A percentile compares a stretch with the other conserved stretches of the same genome.
These are phyloP conservation scores for Antheraea yamamai DNA, from an alignment of 2,888 invertebrate species.

Conservation along the genomic window DNA sequence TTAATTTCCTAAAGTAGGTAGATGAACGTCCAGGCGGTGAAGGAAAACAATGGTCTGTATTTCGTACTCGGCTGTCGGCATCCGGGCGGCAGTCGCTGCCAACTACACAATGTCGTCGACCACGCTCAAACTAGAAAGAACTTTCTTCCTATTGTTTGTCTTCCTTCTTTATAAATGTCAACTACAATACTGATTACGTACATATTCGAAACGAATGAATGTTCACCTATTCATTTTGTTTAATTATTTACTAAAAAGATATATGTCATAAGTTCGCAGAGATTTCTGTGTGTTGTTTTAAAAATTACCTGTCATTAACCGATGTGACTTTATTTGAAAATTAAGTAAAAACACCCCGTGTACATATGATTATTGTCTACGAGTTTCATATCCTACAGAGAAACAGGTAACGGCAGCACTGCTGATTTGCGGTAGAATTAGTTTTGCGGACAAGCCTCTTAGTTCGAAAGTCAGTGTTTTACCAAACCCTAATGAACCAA, in stretches of 20 bases:
- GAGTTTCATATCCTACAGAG: neutral
- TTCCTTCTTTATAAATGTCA: conserved; percentile 51
- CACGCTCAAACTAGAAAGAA: conserved; percentile 66
- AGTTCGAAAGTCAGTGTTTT: no score
- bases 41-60: conserved; percentile 66
- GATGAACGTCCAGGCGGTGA: conserved; percentile 58
- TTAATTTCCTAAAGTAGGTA: conserved; percentile 75
- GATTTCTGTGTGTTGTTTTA: neutral
- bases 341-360: no score
- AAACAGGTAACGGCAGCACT: neutral
- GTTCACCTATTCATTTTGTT: neutral
- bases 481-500: no score
- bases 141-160: conserved; percentile 57
- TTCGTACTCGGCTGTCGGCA: conserved; percentile 53
- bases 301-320: neutral
- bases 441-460: neutral
- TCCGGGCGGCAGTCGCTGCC: conserved; percentile 60
- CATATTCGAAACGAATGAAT: neutral
- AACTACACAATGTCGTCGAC: conserved; percentile 64
- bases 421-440: neutral
- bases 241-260: neutral
- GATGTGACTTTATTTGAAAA: neutral
- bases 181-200: neutral
- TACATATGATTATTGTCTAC: neutral
- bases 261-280: neutral